These are phyloP conservation scores for Zaprionus gabonicus DNA, from an alignment of 1,140 invertebrate species.

Conservation along the genomic window DNA sequence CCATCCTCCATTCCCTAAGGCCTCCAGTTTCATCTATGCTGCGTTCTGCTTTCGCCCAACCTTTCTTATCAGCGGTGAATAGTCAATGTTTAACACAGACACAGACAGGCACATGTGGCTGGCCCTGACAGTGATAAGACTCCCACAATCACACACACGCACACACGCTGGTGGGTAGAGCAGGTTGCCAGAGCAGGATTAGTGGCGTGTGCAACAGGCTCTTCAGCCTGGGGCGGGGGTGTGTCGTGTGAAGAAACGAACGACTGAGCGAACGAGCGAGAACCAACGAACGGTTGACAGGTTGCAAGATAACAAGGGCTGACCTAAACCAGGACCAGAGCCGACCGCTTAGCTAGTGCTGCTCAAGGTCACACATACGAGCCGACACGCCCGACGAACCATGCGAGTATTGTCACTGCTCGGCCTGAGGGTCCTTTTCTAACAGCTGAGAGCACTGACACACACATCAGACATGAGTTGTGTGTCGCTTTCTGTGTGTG, in stretches of 20 bases:
- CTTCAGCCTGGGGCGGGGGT: not conserved
- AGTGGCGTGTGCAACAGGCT: conserved; percentile 44
- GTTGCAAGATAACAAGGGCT: conserved; percentile 29
- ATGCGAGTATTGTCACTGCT: not conserved
- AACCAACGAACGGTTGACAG: conserved; percentile 14
- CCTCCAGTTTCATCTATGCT: conserved; percentile 6
- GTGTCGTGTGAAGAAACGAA: not conserved
- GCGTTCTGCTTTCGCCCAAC: not conserved
- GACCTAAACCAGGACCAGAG: conserved; percentile 15
- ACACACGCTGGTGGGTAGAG: not conserved
- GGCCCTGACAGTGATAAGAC: conserved; percentile 18
- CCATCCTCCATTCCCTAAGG: not conserved
- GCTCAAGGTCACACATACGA: conserved; percentile 65
- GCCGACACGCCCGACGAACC: not conserved
- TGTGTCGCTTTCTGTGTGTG: not conserved
- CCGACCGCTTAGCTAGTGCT: conserved; percentile 61
- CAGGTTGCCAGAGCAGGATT: conserved; percentile 36
- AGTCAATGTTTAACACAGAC: conserved; percentile 12
- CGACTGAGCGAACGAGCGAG: not conserved
- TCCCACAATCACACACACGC: conserved; percentile 16
- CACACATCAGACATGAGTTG: not conserved
- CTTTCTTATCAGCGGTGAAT: conserved; percentile 9
- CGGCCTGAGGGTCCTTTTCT: conserved; percentile 6
- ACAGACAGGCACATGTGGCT: conserved; percentile 7
- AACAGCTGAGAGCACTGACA: conserved; percentile 10